These are phyloP conservation scores for Cyclina sinensis DNA, from an alignment of 1,140 invertebrate species.

Conservation along the genomic window DNA sequence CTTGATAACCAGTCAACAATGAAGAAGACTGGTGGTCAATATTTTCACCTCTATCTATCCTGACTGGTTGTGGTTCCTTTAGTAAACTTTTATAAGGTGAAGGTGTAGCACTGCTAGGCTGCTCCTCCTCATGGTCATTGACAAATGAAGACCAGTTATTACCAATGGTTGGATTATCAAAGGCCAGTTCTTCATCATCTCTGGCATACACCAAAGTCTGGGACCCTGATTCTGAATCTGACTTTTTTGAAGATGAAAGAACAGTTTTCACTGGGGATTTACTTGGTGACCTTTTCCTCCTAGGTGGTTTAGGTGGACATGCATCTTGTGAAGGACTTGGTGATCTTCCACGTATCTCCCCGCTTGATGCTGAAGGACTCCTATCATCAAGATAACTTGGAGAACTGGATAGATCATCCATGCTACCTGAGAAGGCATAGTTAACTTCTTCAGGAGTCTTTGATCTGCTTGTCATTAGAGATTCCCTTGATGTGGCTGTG, in stretches of 20 bases:
- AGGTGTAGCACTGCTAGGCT: slow-evolving; percentile 33
- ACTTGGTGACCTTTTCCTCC: slow-evolving; percentile 43
- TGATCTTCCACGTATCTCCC: slow-evolving; percentile 31
- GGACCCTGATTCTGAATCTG: slow-evolving; percentile 14
- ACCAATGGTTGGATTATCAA: slow-evolving; percentile 58
- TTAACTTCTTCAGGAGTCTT: slow-evolving; percentile 59
- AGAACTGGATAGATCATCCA: slow-evolving; percentile 55
- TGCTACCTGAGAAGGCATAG: slow-evolving; percentile 61
- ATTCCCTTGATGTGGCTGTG: slow-evolving; percentile 22
- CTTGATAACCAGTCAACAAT: background rate
- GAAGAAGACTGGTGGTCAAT: background rate
- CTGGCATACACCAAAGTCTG: slow-evolving; percentile 16
- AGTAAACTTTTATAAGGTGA: slow-evolving; percentile 58
- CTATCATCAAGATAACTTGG: slow-evolving; percentile 22
- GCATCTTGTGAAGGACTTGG: slow-evolving; percentile 9
- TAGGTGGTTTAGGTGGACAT: background rate
- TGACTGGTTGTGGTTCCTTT: slow-evolving; percentile 45
- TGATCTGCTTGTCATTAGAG: slow-evolving; percentile 11
- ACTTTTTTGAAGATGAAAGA: slow-evolving; percentile 35
- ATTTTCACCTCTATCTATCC: slow-evolving; percentile 52
- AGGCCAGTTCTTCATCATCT: slow-evolving; percentile 44
- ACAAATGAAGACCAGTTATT: slow-evolving; percentile 58
- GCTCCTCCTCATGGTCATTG: slow-evolving; percentile 43
- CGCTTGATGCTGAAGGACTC: slow-evolving; percentile 46
- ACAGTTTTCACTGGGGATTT: slow-evolving; percentile 52